These are phyloP conservation scores for Lysandra coridon DNA, from an alignment of 2,888 invertebrate species.

Conservation along the genomic window DNA sequence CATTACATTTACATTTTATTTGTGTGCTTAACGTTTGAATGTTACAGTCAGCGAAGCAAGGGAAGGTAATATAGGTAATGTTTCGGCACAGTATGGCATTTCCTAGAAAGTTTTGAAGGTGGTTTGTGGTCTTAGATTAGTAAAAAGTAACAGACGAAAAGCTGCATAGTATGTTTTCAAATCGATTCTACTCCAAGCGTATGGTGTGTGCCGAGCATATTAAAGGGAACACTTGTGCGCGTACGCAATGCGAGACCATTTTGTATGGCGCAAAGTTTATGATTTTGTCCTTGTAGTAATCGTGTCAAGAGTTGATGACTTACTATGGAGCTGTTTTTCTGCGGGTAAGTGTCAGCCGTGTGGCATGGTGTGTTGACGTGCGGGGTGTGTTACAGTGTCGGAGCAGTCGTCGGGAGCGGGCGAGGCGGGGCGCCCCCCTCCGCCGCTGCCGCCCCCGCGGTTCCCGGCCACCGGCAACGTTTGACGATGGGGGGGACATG, in stretches of 20 bases:
- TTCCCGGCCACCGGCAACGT: conserved; percentile 87
- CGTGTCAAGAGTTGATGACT: no score
- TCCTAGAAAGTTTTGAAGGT: no score
- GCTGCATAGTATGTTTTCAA: background rate
- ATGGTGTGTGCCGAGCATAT: no score
- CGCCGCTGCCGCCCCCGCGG: conserved; percentile 89
- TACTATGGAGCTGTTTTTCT: background rate
- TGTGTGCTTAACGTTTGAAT: conserved; percentile 4
- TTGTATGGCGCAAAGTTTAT: no score
- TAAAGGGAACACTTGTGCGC: no score
- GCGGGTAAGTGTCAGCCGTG: background rate
- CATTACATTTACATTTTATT: background rate
- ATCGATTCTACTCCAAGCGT: background rate
- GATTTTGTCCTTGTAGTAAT: no score
- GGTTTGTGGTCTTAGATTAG: background rate
- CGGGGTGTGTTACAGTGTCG: conserved; percentile 83
- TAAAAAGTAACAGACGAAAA: background rate
- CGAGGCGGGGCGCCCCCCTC: conserved; percentile 87
- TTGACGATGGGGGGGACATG: conserved; percentile 87
- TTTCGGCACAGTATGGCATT: background rate
- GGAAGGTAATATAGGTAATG: conserved; percentile 7
- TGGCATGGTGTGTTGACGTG: background rate
- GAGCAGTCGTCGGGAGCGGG: conserved; percentile 91
- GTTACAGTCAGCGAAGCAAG: background rate
- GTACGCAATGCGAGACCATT: no score